phyloP scores from a whole-genome alignment of 2,888 invertebrate species.

The Lasioglossum vierecki region DNA sequence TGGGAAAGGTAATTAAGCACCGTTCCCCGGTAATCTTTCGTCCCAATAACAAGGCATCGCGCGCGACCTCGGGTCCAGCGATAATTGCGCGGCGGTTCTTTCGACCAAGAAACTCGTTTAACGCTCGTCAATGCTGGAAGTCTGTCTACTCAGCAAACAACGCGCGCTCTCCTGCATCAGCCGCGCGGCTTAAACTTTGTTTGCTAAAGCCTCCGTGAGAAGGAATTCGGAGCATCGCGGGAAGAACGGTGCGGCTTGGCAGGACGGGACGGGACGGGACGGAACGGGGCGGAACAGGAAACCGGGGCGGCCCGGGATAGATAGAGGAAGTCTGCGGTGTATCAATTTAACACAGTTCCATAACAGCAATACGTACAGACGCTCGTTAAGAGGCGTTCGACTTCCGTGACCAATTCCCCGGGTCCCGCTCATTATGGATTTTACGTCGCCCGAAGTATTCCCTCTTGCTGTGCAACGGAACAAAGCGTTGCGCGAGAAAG shows the following conservation, averaged over 20 bases:
- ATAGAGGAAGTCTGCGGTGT: constrained; percentile 40
- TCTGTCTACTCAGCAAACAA: constrained; percentile 64
- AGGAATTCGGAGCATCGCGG: background rate
- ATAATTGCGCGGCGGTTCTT: constrained; percentile 13
- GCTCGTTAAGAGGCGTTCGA: constrained; percentile 38
- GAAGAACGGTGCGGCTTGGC: background rate
- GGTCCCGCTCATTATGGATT: constrained; percentile 53
- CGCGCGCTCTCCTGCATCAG: constrained; percentile 36
- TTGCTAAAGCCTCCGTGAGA: constrained; percentile 37
- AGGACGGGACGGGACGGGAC: background rate
- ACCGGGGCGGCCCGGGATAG: background rate
- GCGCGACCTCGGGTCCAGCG: background rate
- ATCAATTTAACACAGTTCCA: constrained; percentile 61
- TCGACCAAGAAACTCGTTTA: constrained; percentile 55
- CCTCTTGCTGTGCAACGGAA: background rate
- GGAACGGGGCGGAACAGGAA: background rate
- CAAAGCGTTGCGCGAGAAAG: constrained; percentile 4
- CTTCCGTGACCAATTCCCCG: constrained; percentile 42
- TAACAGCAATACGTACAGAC: constrained; percentile 20
- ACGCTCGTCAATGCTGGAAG: constrained; percentile 56
- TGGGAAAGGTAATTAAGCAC: constrained; percentile 65
- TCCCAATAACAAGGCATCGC: constrained; percentile 22
- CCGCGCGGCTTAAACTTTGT: constrained; percentile 61
- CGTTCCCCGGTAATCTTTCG: constrained; percentile 64
- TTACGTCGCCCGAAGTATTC: constrained; percentile 41